Conservation (phyloP, 2,888 invertebrate species). For the Thereva nobilitata region DNA sequence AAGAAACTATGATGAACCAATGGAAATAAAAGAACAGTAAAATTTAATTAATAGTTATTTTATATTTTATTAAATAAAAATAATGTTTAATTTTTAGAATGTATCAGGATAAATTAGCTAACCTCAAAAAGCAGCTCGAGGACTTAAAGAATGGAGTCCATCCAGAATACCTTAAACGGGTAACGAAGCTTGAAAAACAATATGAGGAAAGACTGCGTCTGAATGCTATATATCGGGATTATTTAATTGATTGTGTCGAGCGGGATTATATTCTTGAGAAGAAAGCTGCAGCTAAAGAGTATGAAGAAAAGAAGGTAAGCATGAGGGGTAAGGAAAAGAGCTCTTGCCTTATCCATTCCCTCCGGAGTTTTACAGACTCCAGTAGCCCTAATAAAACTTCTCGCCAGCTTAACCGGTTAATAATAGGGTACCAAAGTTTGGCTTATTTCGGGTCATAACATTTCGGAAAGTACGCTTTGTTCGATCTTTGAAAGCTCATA, state of each 20-base stretch:
- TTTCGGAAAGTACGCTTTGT: no score
- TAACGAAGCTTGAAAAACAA: slow-evolving; percentile 80
- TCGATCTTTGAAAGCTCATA: no score
- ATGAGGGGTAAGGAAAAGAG: no score
- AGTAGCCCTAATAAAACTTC: neutral
- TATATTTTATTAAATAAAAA: slow-evolving; percentile 9
- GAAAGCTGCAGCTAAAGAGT: slow-evolving; percentile 86
- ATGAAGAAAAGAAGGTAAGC: slow-evolving; percentile 86
- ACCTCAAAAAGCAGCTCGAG: slow-evolving; percentile 84
- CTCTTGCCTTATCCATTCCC: neutral
- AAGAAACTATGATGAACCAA: slow-evolving; percentile 50
- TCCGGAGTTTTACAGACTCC: neutral
- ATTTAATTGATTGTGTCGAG: slow-evolving; percentile 84
- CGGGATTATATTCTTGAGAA: slow-evolving; percentile 86
- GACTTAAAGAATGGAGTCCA: slow-evolving; percentile 85
- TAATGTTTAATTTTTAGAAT: slow-evolving; percentile 62
- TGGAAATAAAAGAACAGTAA: slow-evolving; percentile 58
- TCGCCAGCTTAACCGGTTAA: neutral
- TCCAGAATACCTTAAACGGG: slow-evolving; percentile 80
- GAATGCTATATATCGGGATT: slow-evolving; percentile 77
- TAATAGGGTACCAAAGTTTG: no score
- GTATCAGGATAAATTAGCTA: slow-evolving; percentile 88
- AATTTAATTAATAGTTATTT: slow-evolving; percentile 8
- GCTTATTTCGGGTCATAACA: no score
- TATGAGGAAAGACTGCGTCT: slow-evolving; percentile 78